Base-by-base conservation (phyloP, 1,140 invertebrate genomes). In the Acyrthosiphon pisum region DNA sequence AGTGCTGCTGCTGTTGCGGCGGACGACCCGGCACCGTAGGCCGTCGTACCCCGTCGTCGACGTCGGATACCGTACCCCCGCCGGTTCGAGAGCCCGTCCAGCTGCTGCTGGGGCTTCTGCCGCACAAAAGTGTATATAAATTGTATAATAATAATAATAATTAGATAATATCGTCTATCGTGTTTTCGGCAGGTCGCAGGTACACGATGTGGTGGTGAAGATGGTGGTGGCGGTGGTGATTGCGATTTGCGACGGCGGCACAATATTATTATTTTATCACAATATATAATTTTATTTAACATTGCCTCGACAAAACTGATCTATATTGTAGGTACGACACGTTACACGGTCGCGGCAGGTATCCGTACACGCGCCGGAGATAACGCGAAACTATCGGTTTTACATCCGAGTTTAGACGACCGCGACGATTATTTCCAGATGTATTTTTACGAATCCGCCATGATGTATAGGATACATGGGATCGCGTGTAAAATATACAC, bases 61-160 rank as follows among this genome's bases (percentile, higher is more conserved):
- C 56, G 56, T 76, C 18, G 60, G 60, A 76, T 35, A 76, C 30
- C 60, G 60, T 76, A 76, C 60, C 60, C 60, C 60, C 60, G 60
- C 60, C 60, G 11, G 30, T 6, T 14, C 60, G 60, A 9, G 26
- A 60, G 56, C 26, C 26, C 56, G 60, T 68, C n/a, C n/a, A 9
- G n/a, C 60, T 41, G n/a, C 60, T 41, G 41, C 41, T 18, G 30
- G 60, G 60, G 30, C 60, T 76, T 76, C 60, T 14, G 60, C 4
- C 11, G n/a, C 60, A n/a, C 26, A 30, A 60, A 18, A 0, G n/a
- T 6, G 11, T n/a, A n/a, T n/a, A n/a, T n/a, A n/a, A n/a, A n/a
- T n/a, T n/a, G n/a, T n/a, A n/a, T n/a, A n/a, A n/a, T 68, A 76
- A 76, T 76, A 76, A 76, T 76, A 76, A 76, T n/a, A 68, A 76